A percentile compares a stretch with the other conserved stretches of the same genome.
phyloP scores from a whole-genome alignment of 1,140 invertebrate genomes.

The Oedothorax gibbosus region DNA sequence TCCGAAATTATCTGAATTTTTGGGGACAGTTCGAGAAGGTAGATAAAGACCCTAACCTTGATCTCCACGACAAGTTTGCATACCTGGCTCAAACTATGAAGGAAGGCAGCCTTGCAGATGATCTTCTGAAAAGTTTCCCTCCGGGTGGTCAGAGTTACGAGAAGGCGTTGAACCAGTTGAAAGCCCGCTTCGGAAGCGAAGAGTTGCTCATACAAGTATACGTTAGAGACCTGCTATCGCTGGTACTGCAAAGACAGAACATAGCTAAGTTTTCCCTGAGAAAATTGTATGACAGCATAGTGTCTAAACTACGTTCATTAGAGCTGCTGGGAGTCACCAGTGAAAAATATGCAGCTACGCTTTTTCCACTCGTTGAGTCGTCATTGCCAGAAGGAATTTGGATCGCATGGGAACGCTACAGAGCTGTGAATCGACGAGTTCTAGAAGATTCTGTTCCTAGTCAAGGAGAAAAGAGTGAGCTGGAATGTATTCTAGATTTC shows the following conservation, averaged over 20 bases:
- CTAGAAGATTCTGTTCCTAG: too few species aligned
- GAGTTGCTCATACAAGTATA: slow-evolving; percentile 20
- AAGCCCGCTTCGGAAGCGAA: slow-evolving; percentile 2
- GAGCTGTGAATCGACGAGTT: background rate
- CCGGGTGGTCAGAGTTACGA: slow-evolving; percentile 9
- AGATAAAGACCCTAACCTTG: slow-evolving; percentile 16
- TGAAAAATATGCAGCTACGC: slow-evolving; percentile 67
- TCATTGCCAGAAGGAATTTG: slow-evolving; percentile 52
- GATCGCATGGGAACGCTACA: slow-evolving; percentile 19
- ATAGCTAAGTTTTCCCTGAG: background rate
- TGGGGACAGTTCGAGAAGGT: slow-evolving; percentile 46
- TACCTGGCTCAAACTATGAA: slow-evolving; percentile 30
- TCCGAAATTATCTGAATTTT: slow-evolving; percentile 30
- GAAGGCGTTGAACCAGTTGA: slow-evolving; percentile 14
- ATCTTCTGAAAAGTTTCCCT: slow-evolving; percentile 58
- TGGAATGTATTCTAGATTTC: too few species aligned
- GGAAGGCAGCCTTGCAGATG: background rate
- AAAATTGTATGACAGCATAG: slow-evolving; percentile 60
- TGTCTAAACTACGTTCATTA: slow-evolving; percentile 65
- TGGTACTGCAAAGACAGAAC: slow-evolving; percentile 51
- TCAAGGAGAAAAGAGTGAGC: too few species aligned
- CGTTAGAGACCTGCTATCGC: slow-evolving; percentile 59
- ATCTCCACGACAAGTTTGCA: slow-evolving; percentile 23
- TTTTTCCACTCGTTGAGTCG: slow-evolving; percentile 68
- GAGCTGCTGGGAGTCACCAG: slow-evolving; percentile 66